A percentile compares a stretch with the other conserved stretches of the same genome.
Evolutionary conservation across 2,797 vertebrate species (phyloP).

Genomic region (Scleropages formosus): DNA sequence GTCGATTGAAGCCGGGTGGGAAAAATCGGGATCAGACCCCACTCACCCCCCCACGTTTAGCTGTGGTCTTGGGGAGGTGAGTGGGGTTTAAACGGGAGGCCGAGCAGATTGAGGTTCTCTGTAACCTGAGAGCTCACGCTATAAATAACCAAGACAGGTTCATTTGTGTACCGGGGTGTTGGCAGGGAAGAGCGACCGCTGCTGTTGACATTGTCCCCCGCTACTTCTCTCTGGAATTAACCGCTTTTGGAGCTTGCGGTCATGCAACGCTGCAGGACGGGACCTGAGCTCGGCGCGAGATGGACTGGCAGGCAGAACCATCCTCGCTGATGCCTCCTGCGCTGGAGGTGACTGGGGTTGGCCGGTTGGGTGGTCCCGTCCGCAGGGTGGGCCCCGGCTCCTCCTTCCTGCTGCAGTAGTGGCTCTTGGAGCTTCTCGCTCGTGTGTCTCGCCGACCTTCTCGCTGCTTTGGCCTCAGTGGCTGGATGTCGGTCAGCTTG

Average conservation of each 20-base stretch:
- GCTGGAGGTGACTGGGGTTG: too few species aligned
- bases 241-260: constrained; percentile 10
- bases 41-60: too few species aligned
- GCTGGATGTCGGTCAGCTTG: too few species aligned
- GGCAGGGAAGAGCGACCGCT: constrained; percentile 34
- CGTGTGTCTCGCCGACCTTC: too few species aligned
- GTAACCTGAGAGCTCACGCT: constrained; percentile 73
- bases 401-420: too few species aligned
- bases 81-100: constrained; percentile 13
- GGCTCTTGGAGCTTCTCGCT: too few species aligned
- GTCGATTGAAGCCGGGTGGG: too few species aligned
- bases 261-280: constrained; percentile 50
- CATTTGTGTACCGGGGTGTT: constrained; percentile 53
- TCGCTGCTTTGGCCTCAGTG: too few species aligned
- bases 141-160: constrained; percentile 74
- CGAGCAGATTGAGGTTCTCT: constrained; percentile 58
- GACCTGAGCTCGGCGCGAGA: constrained; percentile 39
- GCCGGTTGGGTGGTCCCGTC: too few species aligned
- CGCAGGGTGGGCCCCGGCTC: too few species aligned
- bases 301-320: neutral
- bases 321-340: constrained; percentile 1
- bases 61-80: too few species aligned
- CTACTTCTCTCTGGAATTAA: constrained; percentile 37
- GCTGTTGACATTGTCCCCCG: constrained; percentile 52
- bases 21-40: too few species aligned